These are phyloP conservation scores for Palythoa heliodiscus DNA, from an alignment of 92 coral and sea anemone species.

Conservation along the genomic window DNA sequence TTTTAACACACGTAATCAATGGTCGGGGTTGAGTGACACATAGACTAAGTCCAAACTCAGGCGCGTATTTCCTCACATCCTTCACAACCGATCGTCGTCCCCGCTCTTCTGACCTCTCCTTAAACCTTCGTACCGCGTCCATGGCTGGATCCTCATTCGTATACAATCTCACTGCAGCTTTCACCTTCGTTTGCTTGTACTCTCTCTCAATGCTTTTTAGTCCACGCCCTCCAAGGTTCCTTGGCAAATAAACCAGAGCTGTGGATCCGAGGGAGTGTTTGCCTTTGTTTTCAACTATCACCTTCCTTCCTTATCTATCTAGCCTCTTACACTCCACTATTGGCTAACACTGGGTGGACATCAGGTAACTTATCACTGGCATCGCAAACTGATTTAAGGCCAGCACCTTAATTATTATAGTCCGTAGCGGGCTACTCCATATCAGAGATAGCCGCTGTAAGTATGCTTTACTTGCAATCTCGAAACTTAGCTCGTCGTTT, in stretches of 20 bases:
- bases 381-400: conserved; percentile 45
- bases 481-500: conserved; percentile 21
- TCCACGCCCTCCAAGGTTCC: conserved; percentile 54
- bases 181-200: too few relatives aligned
- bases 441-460: conserved; percentile 42
- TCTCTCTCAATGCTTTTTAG: too few relatives aligned
- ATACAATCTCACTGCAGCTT: too few relatives aligned
- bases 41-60: conserved; percentile 33
- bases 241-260: conserved; percentile 38
- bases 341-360: conserved; percentile 52
- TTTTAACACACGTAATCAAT: conserved; percentile 29
- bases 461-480: too few relatives aligned
- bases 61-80: conserved; percentile 38
- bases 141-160: too few relatives aligned
- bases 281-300: conserved; percentile 35
- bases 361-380: conserved; percentile 50
- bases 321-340: conserved; percentile 38
- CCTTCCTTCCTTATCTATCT: conserved; percentile 43
- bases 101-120: conserved; percentile 33
- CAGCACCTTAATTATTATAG: conserved; percentile 49
- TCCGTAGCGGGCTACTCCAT: conserved; percentile 54
- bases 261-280: conserved; percentile 51
- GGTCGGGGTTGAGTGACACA: conserved; percentile 34
- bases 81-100: conserved; percentile 38
- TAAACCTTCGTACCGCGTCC: conserved; percentile 37